phyloP scores from a whole-genome alignment of 2,113 vertebrate species.

The Agapornis roseicollis region DNA sequence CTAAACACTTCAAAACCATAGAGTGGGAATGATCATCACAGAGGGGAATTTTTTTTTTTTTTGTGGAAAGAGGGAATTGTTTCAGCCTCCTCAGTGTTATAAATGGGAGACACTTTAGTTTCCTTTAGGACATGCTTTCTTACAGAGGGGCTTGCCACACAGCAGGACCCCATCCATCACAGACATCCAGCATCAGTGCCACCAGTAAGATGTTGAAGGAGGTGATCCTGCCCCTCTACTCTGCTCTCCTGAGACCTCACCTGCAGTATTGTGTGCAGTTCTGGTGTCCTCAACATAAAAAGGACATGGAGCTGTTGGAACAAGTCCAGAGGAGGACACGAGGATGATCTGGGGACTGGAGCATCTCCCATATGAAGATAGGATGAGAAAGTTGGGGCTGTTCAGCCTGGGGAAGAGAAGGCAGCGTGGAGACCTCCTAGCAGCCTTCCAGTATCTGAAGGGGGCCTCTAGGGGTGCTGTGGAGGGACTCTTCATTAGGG shows the following conservation, averaged over 20 bases:
- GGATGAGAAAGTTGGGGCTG: no score
- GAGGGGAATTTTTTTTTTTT: not conserved
- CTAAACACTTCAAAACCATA: not conserved
- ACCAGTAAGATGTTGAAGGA: not conserved
- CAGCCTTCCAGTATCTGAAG: no score
- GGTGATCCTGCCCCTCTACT: not conserved
- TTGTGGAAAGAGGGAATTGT: not conserved
- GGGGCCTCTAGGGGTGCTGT: no score
- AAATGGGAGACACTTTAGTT: not conserved
- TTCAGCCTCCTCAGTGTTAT: not conserved
- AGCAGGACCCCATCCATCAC: accelerated
- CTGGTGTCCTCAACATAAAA: no score
- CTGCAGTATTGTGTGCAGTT: not conserved
- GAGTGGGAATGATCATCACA: not conserved
- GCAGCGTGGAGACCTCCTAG: no score
- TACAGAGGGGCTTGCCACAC: accelerated
- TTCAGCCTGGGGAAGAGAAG: no score
- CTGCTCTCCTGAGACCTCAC: not conserved
- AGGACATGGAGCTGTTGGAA: no score
- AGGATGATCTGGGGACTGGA: no score
- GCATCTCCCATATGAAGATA: no score
- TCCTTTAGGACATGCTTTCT: not conserved
- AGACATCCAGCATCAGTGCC: not conserved
- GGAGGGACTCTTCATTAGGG: no score
- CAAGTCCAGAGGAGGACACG: no score